These are phyloP conservation scores for Thalpophila matura DNA, from an alignment of 2,888 invertebrate genomes.

Conservation along the genomic window DNA sequence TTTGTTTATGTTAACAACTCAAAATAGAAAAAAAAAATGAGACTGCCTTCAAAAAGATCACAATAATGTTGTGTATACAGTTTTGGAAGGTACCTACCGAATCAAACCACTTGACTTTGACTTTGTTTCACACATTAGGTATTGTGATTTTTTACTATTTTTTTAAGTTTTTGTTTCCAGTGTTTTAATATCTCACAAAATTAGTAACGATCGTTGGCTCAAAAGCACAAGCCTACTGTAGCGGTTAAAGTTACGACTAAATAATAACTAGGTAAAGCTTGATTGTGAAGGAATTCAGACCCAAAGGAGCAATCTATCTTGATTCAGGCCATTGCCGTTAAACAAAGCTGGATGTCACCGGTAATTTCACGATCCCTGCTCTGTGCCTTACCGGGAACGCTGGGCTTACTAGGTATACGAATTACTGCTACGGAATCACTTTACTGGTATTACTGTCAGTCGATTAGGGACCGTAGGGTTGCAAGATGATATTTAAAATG, in stretches of 20 bases:
- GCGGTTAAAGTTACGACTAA: not conserved
- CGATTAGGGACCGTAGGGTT: not conserved
- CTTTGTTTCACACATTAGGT: too few species aligned
- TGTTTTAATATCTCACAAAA: too few species aligned
- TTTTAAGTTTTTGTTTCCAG: too few species aligned
- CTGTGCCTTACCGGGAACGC: not conserved
- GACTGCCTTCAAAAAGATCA: too few species aligned
- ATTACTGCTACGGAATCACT: not conserved
- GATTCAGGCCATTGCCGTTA: slow-evolving; percentile 7
- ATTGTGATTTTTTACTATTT: too few species aligned
- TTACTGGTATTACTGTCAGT: not conserved
- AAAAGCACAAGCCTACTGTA: too few species aligned
- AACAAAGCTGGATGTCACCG: slow-evolving; percentile 1
- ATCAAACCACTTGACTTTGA: too few species aligned
- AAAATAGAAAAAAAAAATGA: too few species aligned
- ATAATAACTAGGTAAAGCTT: not conserved
- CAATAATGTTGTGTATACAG: too few species aligned
- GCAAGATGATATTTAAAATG: not conserved
- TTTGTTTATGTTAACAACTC: too few species aligned
- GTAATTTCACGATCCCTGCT: slow-evolving; percentile 5
- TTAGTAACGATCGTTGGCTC: too few species aligned
- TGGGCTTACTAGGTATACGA: not conserved
- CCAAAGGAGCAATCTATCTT: slow-evolving; percentile 21
- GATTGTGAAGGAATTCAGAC: not conserved
- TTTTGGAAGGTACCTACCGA: too few species aligned